Evolutionary conservation across 2,113 vertebrate species (phyloP).

Genomic region (rat (Rattus norvegicus)): DNA sequence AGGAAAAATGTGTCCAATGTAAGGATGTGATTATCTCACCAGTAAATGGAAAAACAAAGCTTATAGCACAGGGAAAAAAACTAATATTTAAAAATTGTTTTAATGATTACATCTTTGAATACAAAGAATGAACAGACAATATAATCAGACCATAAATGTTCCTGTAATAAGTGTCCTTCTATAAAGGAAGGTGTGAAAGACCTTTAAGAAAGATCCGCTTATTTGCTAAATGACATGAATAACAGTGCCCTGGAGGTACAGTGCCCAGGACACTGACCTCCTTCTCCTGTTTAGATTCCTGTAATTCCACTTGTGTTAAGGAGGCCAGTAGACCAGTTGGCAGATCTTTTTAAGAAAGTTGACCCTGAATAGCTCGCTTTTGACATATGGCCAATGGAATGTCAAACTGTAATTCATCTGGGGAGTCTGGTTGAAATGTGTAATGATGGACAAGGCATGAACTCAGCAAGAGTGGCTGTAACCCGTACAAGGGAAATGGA

Average conservation of each 20-base stretch:
- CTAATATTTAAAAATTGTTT: background rate
- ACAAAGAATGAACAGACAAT: background rate
- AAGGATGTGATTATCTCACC: constrained; percentile 55
- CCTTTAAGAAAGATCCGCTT: background rate
- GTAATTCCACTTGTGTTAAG: constrained; percentile 66
- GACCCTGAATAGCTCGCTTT: constrained; percentile 68
- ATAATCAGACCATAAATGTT: background rate
- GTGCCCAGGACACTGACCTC: constrained; percentile 27
- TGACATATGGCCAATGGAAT: constrained; percentile 72
- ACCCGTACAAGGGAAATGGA: constrained; percentile 59
- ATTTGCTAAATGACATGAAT: background rate
- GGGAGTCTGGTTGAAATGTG: constrained; percentile 67
- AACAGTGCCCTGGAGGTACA: constrained; percentile 30
- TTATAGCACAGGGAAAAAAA: background rate
- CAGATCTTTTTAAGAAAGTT: constrained; percentile 74
- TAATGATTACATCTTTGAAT: constrained; percentile 45
- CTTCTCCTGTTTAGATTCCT: constrained; percentile 55
- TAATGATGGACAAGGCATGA: constrained; percentile 68
- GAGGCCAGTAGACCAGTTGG: constrained; percentile 73
- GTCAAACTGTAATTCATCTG: constrained; percentile 71
- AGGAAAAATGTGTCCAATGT: background rate
- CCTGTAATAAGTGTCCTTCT: constrained; percentile 42
- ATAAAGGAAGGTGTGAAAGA: background rate
- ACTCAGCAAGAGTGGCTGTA: constrained; percentile 64
- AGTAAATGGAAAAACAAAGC: constrained; percentile 26